Conservation (phyloP, 30 jellyfish, hydroid and myxozoan genomes). For the Rhopilema esculentum region DNA sequence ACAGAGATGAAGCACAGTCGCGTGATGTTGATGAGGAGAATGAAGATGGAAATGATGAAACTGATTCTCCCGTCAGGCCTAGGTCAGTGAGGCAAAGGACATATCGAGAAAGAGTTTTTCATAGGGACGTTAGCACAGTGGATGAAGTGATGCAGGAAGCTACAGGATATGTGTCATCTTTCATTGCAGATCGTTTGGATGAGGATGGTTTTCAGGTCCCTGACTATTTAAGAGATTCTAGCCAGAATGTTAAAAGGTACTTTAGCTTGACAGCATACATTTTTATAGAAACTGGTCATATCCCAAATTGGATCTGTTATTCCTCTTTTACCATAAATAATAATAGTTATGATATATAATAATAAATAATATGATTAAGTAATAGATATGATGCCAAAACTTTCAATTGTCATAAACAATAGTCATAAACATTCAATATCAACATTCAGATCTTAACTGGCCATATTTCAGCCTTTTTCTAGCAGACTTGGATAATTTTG, state of each 20-base stretch:
- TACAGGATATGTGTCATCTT: constrained; percentile 58
- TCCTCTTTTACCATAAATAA: not conserved
- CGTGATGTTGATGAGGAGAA: not conserved
- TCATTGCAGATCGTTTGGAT: constrained; percentile 75
- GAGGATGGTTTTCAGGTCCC: constrained; percentile 78
- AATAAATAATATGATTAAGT: too few relatives aligned
- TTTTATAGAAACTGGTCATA: not conserved
- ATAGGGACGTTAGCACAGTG: constrained; percentile 50
- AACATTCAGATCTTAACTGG: too few relatives aligned
- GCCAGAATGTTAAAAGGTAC: constrained; percentile 51
- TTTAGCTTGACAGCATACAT: not conserved
- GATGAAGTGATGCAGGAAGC: constrained; percentile 74
- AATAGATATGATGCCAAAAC: too few relatives aligned
- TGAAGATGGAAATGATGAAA: constrained; percentile 42
- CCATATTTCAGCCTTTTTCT: too few relatives aligned
- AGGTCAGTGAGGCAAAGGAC: constrained; percentile 42
- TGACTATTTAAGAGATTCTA: constrained; percentile 36
- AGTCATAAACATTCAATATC: too few relatives aligned
- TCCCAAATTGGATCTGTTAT: not conserved
- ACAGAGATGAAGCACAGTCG: constrained; percentile 45
- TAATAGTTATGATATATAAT: too few relatives aligned
- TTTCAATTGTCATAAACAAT: too few relatives aligned
- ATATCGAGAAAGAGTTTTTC: constrained; percentile 27
- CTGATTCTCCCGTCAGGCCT: constrained; percentile 43
- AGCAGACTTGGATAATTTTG: too few relatives aligned